A percentile compares a stretch with the other conserved stretches of the same genome.
These are phyloP conservation scores for Sorex fumeus DNA, from an alignment of 2,113 vertebrate species.

Conservation along the genomic window DNA sequence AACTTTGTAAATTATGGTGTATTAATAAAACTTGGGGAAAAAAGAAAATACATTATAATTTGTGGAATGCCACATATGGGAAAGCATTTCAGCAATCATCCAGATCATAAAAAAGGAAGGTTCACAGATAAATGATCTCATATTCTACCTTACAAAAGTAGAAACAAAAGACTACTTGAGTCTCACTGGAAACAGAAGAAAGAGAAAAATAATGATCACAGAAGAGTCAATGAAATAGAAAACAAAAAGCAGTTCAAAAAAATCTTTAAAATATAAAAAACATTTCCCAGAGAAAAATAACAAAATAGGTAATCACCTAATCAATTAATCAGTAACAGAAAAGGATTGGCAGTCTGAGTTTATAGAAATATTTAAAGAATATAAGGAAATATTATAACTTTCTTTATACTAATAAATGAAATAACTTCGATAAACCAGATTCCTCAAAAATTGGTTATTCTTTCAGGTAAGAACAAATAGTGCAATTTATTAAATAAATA, in stretches of 20 bases:
- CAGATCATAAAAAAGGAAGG: neutral
- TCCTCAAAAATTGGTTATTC: no score
- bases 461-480: no score
- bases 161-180: neutral
- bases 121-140: constrained; percentile 22
- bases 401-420: no score
- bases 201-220: neutral
- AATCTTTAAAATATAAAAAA: neutral
- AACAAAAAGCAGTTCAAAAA: constrained; percentile 11
- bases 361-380: no score
- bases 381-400: no score
- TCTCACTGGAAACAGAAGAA: neutral
- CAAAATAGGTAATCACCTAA: neutral
- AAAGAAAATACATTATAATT: neutral
- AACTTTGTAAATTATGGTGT: no score
- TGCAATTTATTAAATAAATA: no score
- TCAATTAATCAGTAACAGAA: no score
- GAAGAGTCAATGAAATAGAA: neutral
- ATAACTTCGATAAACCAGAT: no score
- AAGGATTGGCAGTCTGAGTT: no score
- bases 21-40: no score
- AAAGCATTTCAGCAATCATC: neutral
- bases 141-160: neutral
- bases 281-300: neutral
- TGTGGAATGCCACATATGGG: neutral